These are phyloP conservation scores for Agrotis clavis DNA, from an alignment of 2,888 invertebrate genomes.

Conservation along the genomic window DNA sequence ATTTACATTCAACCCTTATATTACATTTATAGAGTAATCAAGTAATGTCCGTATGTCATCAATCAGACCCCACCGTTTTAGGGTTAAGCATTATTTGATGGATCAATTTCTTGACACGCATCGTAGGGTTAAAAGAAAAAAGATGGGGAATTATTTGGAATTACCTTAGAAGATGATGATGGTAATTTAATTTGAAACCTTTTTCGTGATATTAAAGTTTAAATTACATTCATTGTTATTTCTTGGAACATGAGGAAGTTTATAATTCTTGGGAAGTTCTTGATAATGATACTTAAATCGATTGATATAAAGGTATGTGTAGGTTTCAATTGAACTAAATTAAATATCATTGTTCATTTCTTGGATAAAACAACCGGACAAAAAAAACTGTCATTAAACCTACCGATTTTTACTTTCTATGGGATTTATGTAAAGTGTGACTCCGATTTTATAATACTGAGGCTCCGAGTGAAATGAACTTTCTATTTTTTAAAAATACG, in stretches of 20 bases:
- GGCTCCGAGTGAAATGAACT: no score
- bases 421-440: no score
- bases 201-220: neutral
- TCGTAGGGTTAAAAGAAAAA: conserved; percentile 22
- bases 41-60: conserved; percentile 16
- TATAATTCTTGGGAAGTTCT: neutral
- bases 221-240: neutral
- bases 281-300: neutral
- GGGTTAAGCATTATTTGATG: conserved; percentile 53
- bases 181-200: conserved; percentile 1
- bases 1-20: conserved; percentile 1
- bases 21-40: conserved; percentile 31
- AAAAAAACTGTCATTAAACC: no score
- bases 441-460: no score
- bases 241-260: neutral
- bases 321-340: neutral
- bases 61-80: conserved; percentile 40
- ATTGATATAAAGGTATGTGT: neutral
- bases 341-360: neutral
- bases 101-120: conserved; percentile 38
- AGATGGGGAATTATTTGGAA: neutral
- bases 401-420: no score
- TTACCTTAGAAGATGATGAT: neutral
- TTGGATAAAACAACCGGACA: neutral
- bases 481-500: no score